Evolutionary conservation across 2,888 invertebrate genomes (phyloP).

Genomic region (Lycocerus yunnanus): DNA sequence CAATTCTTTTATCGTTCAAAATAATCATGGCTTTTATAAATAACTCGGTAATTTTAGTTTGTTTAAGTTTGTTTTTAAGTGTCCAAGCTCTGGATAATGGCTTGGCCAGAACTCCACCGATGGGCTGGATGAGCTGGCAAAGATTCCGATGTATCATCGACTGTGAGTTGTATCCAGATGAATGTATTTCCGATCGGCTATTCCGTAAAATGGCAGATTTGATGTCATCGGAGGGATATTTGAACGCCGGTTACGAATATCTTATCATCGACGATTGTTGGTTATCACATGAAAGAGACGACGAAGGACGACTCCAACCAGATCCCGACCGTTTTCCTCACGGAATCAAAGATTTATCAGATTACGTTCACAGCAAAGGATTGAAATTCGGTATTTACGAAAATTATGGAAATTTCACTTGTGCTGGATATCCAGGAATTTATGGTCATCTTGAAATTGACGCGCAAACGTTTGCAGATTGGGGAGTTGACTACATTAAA

Average conservation of each 20-base stretch:
- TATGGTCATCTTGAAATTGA: constrained; percentile 65
- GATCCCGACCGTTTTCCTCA: constrained; percentile 64
- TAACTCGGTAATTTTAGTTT: not conserved
- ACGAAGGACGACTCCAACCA: constrained; percentile 57
- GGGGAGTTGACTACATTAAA: constrained; percentile 77
- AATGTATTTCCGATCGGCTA: constrained; percentile 64
- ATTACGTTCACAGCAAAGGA: constrained; percentile 69
- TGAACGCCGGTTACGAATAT: constrained; percentile 64
- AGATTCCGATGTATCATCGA: constrained; percentile 68
- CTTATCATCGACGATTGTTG: constrained; percentile 68
- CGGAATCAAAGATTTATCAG: constrained; percentile 63
- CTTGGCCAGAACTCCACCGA: constrained; percentile 68
- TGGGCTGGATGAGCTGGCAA: constrained; percentile 77
- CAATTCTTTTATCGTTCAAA: not conserved
- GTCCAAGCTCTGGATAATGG: constrained; percentile 61
- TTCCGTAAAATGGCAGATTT: constrained; percentile 61
- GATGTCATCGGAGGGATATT: constrained; percentile 63
- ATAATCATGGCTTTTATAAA: not conserved
- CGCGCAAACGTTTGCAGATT: constrained; percentile 70
- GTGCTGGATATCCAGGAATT: constrained; percentile 74
- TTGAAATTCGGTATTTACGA: constrained; percentile 78
- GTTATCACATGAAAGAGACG: constrained; percentile 59
- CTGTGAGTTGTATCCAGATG: constrained; percentile 65
- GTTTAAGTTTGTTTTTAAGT: not conserved
- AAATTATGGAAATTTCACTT: constrained; percentile 74